Percentiles rank a stretch among this genome's conserved stretches.
Conservation (phyloP, 2,888 invertebrate species). For the Acleris laterana region DNA sequence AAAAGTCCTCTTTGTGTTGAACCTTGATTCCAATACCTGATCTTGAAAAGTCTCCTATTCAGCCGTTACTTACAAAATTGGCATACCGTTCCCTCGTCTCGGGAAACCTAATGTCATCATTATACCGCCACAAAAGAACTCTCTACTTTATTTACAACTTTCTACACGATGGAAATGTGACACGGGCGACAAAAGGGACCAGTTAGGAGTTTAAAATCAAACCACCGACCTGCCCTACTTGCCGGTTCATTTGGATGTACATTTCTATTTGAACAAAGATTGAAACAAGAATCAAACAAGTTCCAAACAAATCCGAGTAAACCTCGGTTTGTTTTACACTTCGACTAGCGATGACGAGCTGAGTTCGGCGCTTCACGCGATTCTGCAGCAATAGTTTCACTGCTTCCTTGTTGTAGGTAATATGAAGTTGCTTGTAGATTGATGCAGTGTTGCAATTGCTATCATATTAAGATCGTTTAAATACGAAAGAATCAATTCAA, state of each 20-base stretch:
- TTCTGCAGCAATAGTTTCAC: conserved; percentile 11
- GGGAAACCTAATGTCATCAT: conserved; percentile 43
- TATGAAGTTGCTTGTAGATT: too few relatives aligned
- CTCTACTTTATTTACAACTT: conserved; percentile 42
- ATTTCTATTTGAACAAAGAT: conserved; percentile 34
- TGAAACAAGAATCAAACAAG: conserved; percentile 36
- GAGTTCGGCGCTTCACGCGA: neutral
- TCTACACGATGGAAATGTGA: conserved; percentile 48
- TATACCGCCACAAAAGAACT: conserved; percentile 41
- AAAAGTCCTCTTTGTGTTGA: too few relatives aligned
- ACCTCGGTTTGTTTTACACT: conserved; percentile 18
- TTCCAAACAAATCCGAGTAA: conserved; percentile 11
- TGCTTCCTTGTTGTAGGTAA: neutral
- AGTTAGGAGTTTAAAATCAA: conserved; percentile 46
- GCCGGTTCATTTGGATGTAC: conserved; percentile 41
- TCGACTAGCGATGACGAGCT: conserved; percentile 2
- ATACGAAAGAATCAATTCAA: too few relatives aligned
- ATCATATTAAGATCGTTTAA: too few relatives aligned
- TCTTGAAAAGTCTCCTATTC: neutral
- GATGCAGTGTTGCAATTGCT: too few relatives aligned
- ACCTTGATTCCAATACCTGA: neutral
- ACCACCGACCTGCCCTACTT: conserved; percentile 48
- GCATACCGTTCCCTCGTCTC: conserved; percentile 39
- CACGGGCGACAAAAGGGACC: conserved; percentile 50
- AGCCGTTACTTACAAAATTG: neutral